Evolutionary conservation across 2,113 vertebrate species (phyloP).

Genomic region (Platysteira castanea): DNA sequence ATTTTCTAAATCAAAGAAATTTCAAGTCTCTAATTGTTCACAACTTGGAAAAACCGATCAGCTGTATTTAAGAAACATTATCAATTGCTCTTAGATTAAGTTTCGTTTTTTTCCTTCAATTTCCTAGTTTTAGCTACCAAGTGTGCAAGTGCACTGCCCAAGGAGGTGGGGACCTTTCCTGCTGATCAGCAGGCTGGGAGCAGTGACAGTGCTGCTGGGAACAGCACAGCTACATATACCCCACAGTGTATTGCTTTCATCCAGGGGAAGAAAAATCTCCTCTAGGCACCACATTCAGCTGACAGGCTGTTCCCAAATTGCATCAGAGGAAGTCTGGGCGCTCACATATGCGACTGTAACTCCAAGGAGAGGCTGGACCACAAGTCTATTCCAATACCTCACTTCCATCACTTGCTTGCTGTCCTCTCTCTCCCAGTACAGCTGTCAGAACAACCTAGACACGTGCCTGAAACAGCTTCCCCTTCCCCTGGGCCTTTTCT

Average conservation of each 20-base stretch:
- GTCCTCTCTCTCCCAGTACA: background rate
- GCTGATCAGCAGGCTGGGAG: background rate
- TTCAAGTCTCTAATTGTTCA: background rate
- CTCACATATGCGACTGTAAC: background rate
- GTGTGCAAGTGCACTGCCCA: rapidly evolving
- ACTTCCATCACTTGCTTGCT: rapidly evolving
- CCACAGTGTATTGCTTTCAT: rapidly evolving
- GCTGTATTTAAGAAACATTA: background rate
- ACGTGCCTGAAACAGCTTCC: rapidly evolving
- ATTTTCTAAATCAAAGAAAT: background rate
- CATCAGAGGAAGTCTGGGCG: background rate
- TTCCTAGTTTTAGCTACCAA: background rate
- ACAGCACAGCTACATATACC: rapidly evolving
- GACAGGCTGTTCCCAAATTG: background rate
- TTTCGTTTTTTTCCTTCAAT: background rate
- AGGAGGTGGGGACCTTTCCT: background rate
- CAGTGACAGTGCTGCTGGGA: background rate
- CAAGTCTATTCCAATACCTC: background rate
- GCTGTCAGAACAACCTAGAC: background rate
- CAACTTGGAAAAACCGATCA: background rate
- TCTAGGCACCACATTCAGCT: background rate
- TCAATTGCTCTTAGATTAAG: background rate
- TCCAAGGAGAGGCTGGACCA: background rate
- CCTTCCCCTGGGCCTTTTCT: rapidly evolving
- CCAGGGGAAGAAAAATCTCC: background rate